Evolutionary conservation across 2,888 invertebrate genomes (phyloP), one percentile per base, ranked within the genome.

Genomic region (Lepeophtheirus nordmannii): DNA sequence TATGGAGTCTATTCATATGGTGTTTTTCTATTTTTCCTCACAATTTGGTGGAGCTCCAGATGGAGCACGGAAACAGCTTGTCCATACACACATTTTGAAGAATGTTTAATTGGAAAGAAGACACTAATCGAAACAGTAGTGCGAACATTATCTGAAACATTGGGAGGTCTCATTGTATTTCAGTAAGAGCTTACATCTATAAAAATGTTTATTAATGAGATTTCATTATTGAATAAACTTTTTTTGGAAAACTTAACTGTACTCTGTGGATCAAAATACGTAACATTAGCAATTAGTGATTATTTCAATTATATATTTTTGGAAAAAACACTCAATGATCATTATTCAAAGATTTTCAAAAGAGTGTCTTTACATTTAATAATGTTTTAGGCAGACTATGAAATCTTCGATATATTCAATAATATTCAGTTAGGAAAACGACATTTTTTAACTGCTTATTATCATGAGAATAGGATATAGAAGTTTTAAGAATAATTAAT

Each of bases 31-130:
- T 89, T 89, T 72, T 75, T 85, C 1, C 77, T 89, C 68, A 87
- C 89, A 11, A 81, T 89, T 68, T 89, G 88, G 87, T 90, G 89
- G 89, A 82, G 85, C 0, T 75, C 80, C 62, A 83, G 83, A 69
- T 91, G 89, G 89, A 87, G 83, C n/a, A 85, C 87, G 40, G 88
- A 88, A 5, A 84, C 87, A 0, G 90, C 89, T 0, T 90, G 90
- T 72, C 89, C 90, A 0, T 89, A 89, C 75, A 87, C 83, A 0
- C 85, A 88, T 69, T 79, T 91, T 71, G 90, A 90, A 74, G 88
- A 89, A 70, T 78, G 67, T 38, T 68, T 65, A 68, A 68, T 68
- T 59, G 65, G 65, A 65, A 12, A 60, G 22, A 63, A 67, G 41
- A 30, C 37, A 37, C 10, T 39, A 38, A 53, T 53, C 23, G 39